Percentiles rank a stretch among this genome's conserved stretches.
These are phyloP conservation scores for Lophochroa leadbeateri DNA, from an alignment of 2,113 vertebrate genomes.

Conservation along the genomic window DNA sequence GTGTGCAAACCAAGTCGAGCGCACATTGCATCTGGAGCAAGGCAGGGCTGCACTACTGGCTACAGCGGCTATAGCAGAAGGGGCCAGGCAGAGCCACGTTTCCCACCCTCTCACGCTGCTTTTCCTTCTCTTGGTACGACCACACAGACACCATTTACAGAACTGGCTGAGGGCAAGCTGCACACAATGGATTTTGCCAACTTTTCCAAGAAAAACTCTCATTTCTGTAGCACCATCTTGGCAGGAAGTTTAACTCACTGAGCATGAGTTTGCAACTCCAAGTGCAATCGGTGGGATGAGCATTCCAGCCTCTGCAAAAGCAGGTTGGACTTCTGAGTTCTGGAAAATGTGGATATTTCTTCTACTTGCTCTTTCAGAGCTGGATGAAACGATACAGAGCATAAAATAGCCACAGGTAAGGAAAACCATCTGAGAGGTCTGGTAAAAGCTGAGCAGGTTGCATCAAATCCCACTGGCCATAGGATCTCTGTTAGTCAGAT, in stretches of 20 bases:
- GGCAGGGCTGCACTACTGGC: neutral
- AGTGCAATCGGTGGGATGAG: too few relatives aligned
- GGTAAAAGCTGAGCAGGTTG: neutral
- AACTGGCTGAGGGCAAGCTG: neutral
- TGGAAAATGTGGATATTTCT: neutral
- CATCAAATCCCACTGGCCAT: neutral
- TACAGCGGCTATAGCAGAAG: neutral
- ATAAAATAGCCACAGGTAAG: neutral
- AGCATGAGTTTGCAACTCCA: neutral
- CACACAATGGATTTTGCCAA: neutral
- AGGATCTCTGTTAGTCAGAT: neutral
- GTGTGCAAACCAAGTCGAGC: neutral
- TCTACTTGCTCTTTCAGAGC: neutral
- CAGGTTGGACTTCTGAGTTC: neutral
- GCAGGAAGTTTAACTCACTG: neutral
- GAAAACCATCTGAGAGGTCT: neutral
- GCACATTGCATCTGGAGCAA: neutral
- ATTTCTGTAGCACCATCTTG: neutral
- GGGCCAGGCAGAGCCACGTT: fast-evolving
- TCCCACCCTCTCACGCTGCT: neutral
- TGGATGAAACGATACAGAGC: neutral
- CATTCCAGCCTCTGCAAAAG: neutral
- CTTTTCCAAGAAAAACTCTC: neutral
- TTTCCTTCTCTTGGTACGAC: neutral
- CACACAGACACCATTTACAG: neutral